These are phyloP conservation scores for Sterrhoptilus dennistouni DNA, from an alignment of 2,113 vertebrate species.

Conservation along the genomic window DNA sequence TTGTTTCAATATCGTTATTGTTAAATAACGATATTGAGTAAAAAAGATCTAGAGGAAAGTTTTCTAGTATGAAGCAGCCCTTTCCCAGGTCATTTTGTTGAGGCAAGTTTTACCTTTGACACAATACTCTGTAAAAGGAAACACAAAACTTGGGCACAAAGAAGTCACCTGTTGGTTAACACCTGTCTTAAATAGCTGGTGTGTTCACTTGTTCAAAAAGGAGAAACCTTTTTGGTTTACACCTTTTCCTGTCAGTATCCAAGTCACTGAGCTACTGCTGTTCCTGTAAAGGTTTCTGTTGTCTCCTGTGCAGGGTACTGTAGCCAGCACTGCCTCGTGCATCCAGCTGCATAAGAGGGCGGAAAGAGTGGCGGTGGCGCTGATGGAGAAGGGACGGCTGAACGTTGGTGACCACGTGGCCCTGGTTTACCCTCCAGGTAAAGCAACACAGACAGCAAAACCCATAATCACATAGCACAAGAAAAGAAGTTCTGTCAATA, in stretches of 20 bases:
- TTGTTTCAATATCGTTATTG: not conserved
- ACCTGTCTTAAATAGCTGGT: not conserved
- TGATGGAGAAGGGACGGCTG: constrained; percentile 86
- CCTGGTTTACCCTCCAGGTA: constrained; percentile 93
- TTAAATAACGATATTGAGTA: too few species aligned
- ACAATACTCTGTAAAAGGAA: not conserved
- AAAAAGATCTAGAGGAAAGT: not conserved
- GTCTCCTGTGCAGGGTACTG: constrained; percentile 79
- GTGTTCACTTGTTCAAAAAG: not conserved
- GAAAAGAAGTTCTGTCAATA: not conserved
- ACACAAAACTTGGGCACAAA: not conserved
- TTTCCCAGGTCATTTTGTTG: not conserved
- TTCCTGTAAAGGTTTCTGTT: not conserved
- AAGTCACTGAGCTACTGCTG: not conserved
- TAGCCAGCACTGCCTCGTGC: constrained; percentile 88
- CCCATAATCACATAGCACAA: not conserved
- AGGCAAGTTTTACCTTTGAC: not conserved
- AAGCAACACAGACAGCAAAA: not conserved
- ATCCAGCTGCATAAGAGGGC: constrained; percentile 92
- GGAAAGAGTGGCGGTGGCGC: constrained; percentile 85
- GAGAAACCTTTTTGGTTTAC: not conserved
- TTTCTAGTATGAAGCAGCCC: not conserved
- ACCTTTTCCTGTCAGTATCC: not conserved
- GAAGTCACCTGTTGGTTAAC: not conserved
- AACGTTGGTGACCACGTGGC: constrained; percentile 91